Percentiles rank a stretch among this genome's conserved stretches.
Evolutionary conservation across 2,113 vertebrate species (phyloP).

Genomic region (Silurus asotus): DNA sequence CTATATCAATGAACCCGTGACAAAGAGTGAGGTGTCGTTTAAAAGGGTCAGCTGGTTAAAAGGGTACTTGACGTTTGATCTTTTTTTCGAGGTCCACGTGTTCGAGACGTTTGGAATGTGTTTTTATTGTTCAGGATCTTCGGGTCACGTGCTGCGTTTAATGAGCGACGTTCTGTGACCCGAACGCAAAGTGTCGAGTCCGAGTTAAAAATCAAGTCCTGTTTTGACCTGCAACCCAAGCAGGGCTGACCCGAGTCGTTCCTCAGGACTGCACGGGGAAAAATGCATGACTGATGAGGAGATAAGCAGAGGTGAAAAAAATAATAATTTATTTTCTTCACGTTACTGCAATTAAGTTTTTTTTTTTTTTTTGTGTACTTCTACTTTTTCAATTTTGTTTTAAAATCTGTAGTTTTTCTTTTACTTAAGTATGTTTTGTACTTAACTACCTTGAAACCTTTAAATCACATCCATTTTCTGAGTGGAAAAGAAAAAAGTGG

Average conservation of each 20-base stretch:
- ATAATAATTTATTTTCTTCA: too few relatives aligned
- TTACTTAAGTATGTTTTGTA: too few relatives aligned
- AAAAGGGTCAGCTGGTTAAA: conserved; percentile 33
- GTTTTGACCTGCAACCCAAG: background rate
- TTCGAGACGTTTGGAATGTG: background rate
- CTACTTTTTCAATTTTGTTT: too few relatives aligned
- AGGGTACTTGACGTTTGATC: conserved; percentile 36
- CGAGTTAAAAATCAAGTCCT: background rate
- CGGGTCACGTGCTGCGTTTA: background rate
- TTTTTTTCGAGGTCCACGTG: conserved; percentile 25
- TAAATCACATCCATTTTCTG: too few relatives aligned
- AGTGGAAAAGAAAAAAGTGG: too few relatives aligned
- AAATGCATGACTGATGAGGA: background rate
- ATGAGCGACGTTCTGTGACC: background rate
- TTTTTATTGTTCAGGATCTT: conserved; percentile 13
- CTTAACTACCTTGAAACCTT: too few relatives aligned
- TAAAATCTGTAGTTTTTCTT: too few relatives aligned
- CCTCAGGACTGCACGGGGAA: background rate
- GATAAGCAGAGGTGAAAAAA: background rate
- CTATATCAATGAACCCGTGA: conserved; percentile 47
- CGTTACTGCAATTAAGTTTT: too few relatives aligned
- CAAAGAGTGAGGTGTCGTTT: conserved; percentile 40
- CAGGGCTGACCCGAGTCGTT: conserved; percentile 1
- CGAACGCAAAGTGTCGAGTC: background rate
- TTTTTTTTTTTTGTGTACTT: too few relatives aligned